These are phyloP conservation scores for Arion vulgaris DNA, from an alignment of 1,140 invertebrate species.

Conservation along the genomic window DNA sequence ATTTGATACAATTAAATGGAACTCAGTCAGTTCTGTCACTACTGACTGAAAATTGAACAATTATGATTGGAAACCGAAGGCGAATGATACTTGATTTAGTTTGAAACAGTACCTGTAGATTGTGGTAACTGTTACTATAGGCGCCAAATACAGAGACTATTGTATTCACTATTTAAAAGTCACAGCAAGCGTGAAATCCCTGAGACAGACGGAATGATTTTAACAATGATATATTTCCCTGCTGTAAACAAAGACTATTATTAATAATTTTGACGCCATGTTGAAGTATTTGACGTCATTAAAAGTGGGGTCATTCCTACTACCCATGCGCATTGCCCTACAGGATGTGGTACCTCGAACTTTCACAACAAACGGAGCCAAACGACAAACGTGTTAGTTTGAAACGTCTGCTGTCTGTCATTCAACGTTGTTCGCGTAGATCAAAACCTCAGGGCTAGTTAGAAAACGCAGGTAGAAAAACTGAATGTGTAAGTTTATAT, in stretches of 20 bases:
- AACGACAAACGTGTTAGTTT: neutral
- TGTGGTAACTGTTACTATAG: too few relatives aligned
- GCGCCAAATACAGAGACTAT: too few relatives aligned
- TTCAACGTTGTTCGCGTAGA: neutral
- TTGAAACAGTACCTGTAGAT: too few relatives aligned
- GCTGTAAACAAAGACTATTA: constrained; percentile 13
- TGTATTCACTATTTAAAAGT: too few relatives aligned
- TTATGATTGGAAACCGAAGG: too few relatives aligned
- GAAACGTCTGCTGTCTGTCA: neutral
- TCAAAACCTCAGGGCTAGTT: neutral
- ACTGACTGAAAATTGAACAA: too few relatives aligned
- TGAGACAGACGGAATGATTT: neutral
- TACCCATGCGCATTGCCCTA: constrained; percentile 16
- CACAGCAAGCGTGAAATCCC: neutral
- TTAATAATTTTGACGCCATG: constrained; percentile 2
- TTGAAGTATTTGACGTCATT: constrained; percentile 15
- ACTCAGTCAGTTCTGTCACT: too few relatives aligned
- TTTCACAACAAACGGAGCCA: neutral
- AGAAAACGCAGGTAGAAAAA: too few relatives aligned
- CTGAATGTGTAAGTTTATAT: too few relatives aligned
- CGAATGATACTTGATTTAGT: neutral
- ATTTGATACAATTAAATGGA: too few relatives aligned
- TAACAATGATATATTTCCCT: neutral
- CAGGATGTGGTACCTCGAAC: neutral
- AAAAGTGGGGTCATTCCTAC: neutral